Conservation (phyloP, 2,797 vertebrate genomes). For the Pyrrhura leucotis region DNA sequence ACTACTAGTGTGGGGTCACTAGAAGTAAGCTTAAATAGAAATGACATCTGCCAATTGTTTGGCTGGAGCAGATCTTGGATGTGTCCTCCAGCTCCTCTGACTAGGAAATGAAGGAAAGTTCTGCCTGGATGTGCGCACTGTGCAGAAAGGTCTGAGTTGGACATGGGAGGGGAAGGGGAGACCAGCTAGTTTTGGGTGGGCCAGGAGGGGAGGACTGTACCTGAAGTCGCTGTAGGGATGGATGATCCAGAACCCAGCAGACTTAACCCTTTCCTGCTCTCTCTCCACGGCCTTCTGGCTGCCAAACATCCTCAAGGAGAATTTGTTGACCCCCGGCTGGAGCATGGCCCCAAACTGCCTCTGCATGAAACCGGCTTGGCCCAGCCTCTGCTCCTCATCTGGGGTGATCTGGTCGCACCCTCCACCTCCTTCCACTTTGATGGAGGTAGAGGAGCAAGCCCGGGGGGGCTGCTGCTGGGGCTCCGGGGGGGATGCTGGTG, state of each 20-base stretch:
- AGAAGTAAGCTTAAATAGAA: neutral
- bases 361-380: conserved; percentile 95
- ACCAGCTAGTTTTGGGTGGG: neutral
- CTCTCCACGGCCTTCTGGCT: conserved; percentile 98
- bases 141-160: neutral
- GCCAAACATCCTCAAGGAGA: conserved; percentile 99
- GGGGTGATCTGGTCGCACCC: conserved; percentile 91
- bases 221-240: conserved; percentile 99
- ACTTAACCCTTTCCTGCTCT: conserved; percentile 97
- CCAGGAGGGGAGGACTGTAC: conserved; percentile 75
- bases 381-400: conserved; percentile 89
- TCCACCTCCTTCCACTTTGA: conserved; percentile 90
- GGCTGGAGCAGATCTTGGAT: neutral
- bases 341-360: conserved; percentile 97
- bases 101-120: conserved; percentile 35
- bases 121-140: neutral
- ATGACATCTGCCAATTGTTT: neutral
- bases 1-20: neutral
- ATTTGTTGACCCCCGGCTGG: conserved; percentile 99
- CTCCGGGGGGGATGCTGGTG: conserved; percentile 40
- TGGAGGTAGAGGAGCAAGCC: conserved; percentile 83
- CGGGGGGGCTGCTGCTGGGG: conserved; percentile 70
- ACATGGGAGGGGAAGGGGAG: neutral
- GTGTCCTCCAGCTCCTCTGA: neutral
- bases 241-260: conserved; percentile 99